phyloP scores from a whole-genome alignment of 2,888 invertebrate genomes.

The Lapara coniferarum region DNA sequence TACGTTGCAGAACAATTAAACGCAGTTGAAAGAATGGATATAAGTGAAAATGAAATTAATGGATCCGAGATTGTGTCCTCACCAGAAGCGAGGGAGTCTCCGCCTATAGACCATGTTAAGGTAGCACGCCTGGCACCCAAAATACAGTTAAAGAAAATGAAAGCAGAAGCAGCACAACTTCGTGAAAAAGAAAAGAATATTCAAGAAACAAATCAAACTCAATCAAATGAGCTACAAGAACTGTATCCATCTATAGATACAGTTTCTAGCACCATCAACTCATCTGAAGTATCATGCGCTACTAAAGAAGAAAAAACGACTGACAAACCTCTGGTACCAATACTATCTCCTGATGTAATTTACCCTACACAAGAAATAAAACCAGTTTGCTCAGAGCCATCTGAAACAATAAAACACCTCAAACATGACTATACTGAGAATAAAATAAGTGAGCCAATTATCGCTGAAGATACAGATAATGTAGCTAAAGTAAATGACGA shows the following conservation, averaged over 20 bases:
- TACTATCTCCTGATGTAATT: constrained; percentile 51
- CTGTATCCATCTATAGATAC: constrained; percentile 38
- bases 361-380: constrained; percentile 68
- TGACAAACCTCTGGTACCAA: constrained; percentile 23
- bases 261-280: constrained; percentile 35
- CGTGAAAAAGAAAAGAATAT: constrained; percentile 58
- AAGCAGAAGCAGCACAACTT: constrained; percentile 72
- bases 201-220: constrained; percentile 16
- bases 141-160: constrained; percentile 80
- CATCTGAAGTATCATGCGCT: constrained; percentile 33
- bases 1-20: constrained; percentile 80
- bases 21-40: constrained; percentile 74
- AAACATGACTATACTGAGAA: neutral
- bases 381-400: constrained; percentile 50
- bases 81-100: constrained; percentile 70
- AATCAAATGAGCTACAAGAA: constrained; percentile 39
- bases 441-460: neutral
- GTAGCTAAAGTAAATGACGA: too few relatives aligned
- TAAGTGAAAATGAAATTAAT: constrained; percentile 69
- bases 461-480: constrained; percentile 11
- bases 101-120: constrained; percentile 80
- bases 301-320: constrained; percentile 34
- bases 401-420: constrained; percentile 29
- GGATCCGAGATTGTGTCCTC: constrained; percentile 68
- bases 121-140: constrained; percentile 81